Conservation (phyloP, 2,888 invertebrate genomes). For the Pheosia tremula region DNA sequence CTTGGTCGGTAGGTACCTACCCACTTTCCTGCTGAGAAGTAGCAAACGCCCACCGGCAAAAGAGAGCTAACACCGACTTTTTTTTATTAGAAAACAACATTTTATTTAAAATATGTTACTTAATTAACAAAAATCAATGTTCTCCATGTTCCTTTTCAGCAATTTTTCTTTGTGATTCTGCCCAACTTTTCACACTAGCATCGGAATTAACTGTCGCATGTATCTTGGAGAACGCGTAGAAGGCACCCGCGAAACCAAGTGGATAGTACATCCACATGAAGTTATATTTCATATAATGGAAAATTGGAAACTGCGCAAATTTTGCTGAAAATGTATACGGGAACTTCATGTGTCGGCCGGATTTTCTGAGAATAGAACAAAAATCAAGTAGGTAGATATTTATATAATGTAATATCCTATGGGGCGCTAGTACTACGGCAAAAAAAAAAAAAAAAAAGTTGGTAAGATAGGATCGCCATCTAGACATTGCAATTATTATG, state of each 20-base stretch:
- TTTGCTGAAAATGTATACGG: slow-evolving; percentile 93
- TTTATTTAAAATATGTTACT: too few relatives aligned
- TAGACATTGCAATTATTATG: too few relatives aligned
- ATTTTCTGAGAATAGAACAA: slow-evolving; percentile 59
- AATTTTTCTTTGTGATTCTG: slow-evolving; percentile 61
- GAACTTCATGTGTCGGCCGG: slow-evolving; percentile 91
- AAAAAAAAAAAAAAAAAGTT: too few relatives aligned
- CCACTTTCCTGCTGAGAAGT: too few relatives aligned
- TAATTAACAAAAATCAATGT: background rate
- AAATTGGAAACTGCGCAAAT: slow-evolving; percentile 92
- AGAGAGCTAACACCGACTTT: too few relatives aligned
- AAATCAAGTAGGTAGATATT: background rate
- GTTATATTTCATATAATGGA: slow-evolving; percentile 88
- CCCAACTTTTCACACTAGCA: slow-evolving; percentile 62
- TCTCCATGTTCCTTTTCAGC: slow-evolving; percentile 70
- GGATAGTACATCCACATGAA: slow-evolving; percentile 90
- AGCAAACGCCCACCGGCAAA: too few relatives aligned
- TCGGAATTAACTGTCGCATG: slow-evolving; percentile 84
- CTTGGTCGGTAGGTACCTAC: too few relatives aligned
- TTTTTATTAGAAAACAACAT: too few relatives aligned
- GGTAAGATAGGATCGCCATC: too few relatives aligned
- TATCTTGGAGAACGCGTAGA: slow-evolving; percentile 89
- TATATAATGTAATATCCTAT: too few relatives aligned
- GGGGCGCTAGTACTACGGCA: too few relatives aligned
- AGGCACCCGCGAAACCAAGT: slow-evolving; percentile 74